A percentile compares a stretch with the other conserved stretches of the same genome.
Conservation (phyloP, 2,888 invertebrate genomes). For the Hoplodrina ambigua region DNA sequence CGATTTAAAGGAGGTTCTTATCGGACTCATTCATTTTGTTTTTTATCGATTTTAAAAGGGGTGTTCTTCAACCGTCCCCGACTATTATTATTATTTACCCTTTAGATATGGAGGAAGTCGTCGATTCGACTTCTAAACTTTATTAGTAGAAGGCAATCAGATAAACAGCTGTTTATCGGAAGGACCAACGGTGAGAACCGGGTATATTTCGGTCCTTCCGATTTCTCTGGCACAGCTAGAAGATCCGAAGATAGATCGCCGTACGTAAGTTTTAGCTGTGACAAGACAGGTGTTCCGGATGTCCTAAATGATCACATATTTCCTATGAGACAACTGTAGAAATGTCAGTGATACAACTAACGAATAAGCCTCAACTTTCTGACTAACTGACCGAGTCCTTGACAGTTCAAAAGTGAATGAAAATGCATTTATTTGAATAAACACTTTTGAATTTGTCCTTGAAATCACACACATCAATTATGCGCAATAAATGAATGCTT, state of each 20-base stretch:
- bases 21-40: slow-evolving; percentile 50
- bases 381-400: too few relatives aligned
- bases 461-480: too few relatives aligned
- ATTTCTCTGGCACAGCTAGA: neutral
- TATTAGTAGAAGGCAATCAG: slow-evolving; percentile 44
- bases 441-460: too few relatives aligned
- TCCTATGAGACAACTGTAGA: neutral
- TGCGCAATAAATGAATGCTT: too few relatives aligned
- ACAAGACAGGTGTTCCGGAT: neutral
- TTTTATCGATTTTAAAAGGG: slow-evolving; percentile 58
- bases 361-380: too few relatives aligned
- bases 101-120: slow-evolving; percentile 43
- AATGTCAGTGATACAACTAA: too few relatives aligned
- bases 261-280: too few relatives aligned
- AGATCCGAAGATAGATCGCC: neutral
- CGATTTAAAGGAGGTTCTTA: slow-evolving; percentile 51
- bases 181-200: slow-evolving; percentile 4
- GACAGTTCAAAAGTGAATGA: too few relatives aligned
- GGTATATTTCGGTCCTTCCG: neutral
- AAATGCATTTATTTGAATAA: too few relatives aligned
- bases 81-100: slow-evolving; percentile 41
- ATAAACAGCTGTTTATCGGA: slow-evolving; percentile 39
- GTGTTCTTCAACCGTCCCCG: slow-evolving; percentile 38
- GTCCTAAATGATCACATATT: neutral
- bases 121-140: slow-evolving; percentile 32